Evolutionary conservation across 2,113 vertebrate genomes (phyloP).

Genomic region (Morone saxatilis): DNA sequence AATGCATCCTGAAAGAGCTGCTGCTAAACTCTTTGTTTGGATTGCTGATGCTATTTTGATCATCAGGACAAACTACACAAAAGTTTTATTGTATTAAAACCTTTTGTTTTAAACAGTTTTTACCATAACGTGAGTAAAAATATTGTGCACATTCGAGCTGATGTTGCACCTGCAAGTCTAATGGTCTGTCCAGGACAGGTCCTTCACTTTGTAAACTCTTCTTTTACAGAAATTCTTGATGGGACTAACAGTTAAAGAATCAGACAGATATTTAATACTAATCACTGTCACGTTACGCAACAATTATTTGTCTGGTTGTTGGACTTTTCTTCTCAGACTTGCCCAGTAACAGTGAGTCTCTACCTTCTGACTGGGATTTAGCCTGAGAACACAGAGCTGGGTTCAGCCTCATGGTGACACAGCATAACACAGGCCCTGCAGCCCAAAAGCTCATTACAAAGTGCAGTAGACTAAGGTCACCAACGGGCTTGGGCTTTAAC

Average conservation of each 20-base stretch:
- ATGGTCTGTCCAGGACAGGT: background rate
- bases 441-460: slow-evolving; percentile 51
- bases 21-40: no score
- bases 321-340: background rate
- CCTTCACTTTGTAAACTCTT: background rate
- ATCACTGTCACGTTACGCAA: background rate
- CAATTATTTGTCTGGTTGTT: no score
- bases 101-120: background rate
- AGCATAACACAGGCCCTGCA: slow-evolving; percentile 21
- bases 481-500: background rate
- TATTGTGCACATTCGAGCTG: background rate
- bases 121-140: background rate
- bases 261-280: background rate
- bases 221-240: background rate
- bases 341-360: slow-evolving; percentile 31
- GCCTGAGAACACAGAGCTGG: slow-evolving; percentile 29
- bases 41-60: background rate
- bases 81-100: no score
- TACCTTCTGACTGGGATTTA: slow-evolving; percentile 44
- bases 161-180: background rate
- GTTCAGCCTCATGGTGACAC: slow-evolving; percentile 54
- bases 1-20: background rate
- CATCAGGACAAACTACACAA: no score
- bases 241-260: no score
- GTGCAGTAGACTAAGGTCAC: slow-evolving; percentile 15